Base-by-base conservation (phyloP, 2,113 vertebrate genomes). In the Sapayoa aenigma region DNA sequence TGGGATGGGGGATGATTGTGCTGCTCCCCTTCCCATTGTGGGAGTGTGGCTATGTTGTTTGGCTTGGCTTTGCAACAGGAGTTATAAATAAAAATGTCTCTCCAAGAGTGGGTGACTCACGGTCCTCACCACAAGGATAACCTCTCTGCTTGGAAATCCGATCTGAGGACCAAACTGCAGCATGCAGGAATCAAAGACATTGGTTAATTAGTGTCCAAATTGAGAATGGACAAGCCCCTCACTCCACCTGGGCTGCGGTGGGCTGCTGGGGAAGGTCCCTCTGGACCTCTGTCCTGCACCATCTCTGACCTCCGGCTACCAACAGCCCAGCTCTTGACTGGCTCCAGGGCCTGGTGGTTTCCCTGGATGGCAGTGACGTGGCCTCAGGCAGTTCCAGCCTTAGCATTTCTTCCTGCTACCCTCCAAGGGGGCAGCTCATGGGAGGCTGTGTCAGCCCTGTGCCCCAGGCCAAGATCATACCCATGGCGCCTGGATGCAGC, bases 31-130 rank as follows among this genome's bases (percentile, higher is more conserved):
- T 79, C 46, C 20, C 56, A 93, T 74, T 89, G 71, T 74, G 0
- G 0, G 41, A 90, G 65, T 1, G 2, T 60, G 58, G 69, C 85
- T 58, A 31, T 68, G n/a, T 33, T 90, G 80, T 96, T 93, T 93
- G 83, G 46, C 73, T 95, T 95, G 89, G 91, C 92, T 93, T 88
- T 78, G 83, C 83, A 67, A 80, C 1, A 0, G 58, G 79, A 97
- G 93, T 90, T 97, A 96, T 92, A 97, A 97, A 97, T 96, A 97
- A 95, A 95, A 93, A 81, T 74, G 59, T 89, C 86, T 95, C 80
- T 95, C 86, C 68, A 84, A 59, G 73, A 81, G 89, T 84, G 92
- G 2, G 68, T 97, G 96, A 97, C 75, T 97, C 95, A 97, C 2
- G 24, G 86, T 84, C 59, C 89, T 84, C 81, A 81, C 96, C 58